These are phyloP conservation scores for Labia minor DNA, from an alignment of 2,888 invertebrate genomes.

Conservation along the genomic window DNA sequence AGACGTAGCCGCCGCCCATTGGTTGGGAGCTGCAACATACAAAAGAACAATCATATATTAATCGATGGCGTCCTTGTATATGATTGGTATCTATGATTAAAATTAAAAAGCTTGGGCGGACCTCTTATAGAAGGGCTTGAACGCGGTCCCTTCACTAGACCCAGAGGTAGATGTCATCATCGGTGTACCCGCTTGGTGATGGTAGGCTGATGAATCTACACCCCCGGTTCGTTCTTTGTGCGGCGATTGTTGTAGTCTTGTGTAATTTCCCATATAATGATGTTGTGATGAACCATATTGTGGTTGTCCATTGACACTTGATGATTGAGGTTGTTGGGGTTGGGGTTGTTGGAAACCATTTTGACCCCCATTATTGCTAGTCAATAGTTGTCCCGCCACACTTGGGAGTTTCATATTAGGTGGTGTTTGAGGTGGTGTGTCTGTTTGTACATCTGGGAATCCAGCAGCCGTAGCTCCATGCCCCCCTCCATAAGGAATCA, in stretches of 20 bases:
- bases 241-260: slow-evolving; percentile 33
- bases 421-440: slow-evolving; percentile 88
- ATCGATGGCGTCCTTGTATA: not conserved
- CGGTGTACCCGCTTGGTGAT: slow-evolving; percentile 35
- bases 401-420: slow-evolving; percentile 86
- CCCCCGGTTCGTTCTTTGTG: slow-evolving; percentile 33
- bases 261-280: not conserved
- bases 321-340: slow-evolving; percentile 30
- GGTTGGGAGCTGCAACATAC: slow-evolving; percentile 56
- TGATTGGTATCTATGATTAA: not conserved
- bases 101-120: slow-evolving; percentile 32
- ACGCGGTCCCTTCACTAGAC: slow-evolving; percentile 50
- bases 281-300: slow-evolving; percentile 17
- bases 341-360: slow-evolving; percentile 22
- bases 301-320: slow-evolving; percentile 32
- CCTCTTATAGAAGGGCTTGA: slow-evolving; percentile 88
- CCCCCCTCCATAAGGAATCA: slow-evolving; percentile 35
- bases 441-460: slow-evolving; percentile 74
- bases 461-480: slow-evolving; percentile 44
- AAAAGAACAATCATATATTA: slow-evolving; percentile 20
- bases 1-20: slow-evolving; percentile 61
- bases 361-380: slow-evolving; percentile 16
- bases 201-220: slow-evolving; percentile 24
- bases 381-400: slow-evolving; percentile 56
- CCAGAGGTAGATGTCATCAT: slow-evolving; percentile 37